Conservation (phyloP, 2,888 invertebrate genomes). For the Norana najaformis region DNA sequence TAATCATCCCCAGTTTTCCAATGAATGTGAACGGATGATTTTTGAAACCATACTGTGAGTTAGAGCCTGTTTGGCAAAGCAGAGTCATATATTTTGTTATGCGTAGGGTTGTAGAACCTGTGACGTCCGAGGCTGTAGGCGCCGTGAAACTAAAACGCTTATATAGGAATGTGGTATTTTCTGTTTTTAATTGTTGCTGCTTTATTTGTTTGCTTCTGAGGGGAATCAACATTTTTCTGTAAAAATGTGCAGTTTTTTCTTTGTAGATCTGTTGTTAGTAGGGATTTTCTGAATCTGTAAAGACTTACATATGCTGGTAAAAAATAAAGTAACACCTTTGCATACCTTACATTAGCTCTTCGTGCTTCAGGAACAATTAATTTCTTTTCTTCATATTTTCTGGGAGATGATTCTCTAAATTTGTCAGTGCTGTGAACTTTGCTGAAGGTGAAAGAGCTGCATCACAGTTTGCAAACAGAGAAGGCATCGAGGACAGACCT, state of each 20-base stretch:
- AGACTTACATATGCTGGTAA: not conserved
- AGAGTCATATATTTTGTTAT: not conserved
- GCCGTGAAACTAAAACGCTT: not conserved
- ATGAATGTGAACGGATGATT: not conserved
- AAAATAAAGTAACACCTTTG: too few species aligned
- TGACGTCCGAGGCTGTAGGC: not conserved
- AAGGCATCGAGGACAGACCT: constrained; percentile 64
- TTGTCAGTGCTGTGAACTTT: not conserved
- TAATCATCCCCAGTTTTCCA: too few species aligned
- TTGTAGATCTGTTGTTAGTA: not conserved
- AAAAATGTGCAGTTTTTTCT: not conserved
- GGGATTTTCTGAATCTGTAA: not conserved
- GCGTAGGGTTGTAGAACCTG: not conserved
- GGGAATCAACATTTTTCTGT: not conserved
- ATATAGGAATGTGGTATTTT: not conserved
- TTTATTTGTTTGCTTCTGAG: not conserved
- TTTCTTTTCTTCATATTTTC: not conserved
- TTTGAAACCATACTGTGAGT: too few species aligned
- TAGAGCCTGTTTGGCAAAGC: not conserved
- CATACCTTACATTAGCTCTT: too few species aligned
- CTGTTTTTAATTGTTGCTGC: not conserved
- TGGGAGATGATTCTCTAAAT: not conserved
- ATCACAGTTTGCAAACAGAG: constrained; percentile 63
- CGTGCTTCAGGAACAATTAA: not conserved
- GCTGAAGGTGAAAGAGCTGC: constrained; percentile 61